A percentile compares a stretch with the other conserved stretches of the same genome.
Conservation (phyloP, 2,797 vertebrate species). For the Poecilia wingei region DNA sequence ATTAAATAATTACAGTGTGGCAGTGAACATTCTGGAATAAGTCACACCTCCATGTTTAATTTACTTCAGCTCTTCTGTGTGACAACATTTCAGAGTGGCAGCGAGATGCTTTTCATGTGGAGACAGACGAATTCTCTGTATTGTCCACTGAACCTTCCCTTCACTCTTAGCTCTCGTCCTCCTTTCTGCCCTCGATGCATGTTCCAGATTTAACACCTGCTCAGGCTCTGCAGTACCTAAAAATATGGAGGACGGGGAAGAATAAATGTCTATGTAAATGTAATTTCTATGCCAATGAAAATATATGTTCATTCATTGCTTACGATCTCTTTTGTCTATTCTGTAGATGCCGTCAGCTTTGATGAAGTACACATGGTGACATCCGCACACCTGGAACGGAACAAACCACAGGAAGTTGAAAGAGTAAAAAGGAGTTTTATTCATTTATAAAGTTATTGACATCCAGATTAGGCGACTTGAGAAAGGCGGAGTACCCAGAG, state of each 20-base stretch:
- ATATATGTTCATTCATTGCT: constrained; percentile 31
- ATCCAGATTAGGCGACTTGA: neutral
- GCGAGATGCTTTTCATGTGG: constrained; percentile 87
- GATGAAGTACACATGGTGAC: constrained; percentile 86
- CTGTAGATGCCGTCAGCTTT: constrained; percentile 87
- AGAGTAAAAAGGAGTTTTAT: neutral
- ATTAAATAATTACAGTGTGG: neutral
- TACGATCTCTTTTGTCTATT: constrained; percentile 83
- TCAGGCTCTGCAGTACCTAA: constrained; percentile 76
- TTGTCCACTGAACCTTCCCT: constrained; percentile 68
- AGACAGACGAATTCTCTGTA: constrained; percentile 91
- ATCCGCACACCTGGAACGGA: constrained; percentile 81
- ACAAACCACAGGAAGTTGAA: constrained; percentile 17
- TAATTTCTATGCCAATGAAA: neutral
- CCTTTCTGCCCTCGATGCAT: constrained; percentile 26
- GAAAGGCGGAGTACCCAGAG: neutral
- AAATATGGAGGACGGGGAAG: constrained; percentile 24
- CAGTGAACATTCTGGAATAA: neutral
- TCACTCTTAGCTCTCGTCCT: constrained; percentile 20
- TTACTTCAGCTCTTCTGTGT: constrained; percentile 80
- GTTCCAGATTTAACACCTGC: constrained; percentile 79
- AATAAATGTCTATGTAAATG: constrained; percentile 4
- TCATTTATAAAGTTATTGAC: neutral
- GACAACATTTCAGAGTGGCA: constrained; percentile 79
- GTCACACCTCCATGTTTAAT: neutral